A percentile compares a stretch with the other conserved stretches of the same genome.
These are phyloP conservation scores for Cephus spinipes DNA, from an alignment of 2,888 invertebrate species.

Conservation along the genomic window DNA sequence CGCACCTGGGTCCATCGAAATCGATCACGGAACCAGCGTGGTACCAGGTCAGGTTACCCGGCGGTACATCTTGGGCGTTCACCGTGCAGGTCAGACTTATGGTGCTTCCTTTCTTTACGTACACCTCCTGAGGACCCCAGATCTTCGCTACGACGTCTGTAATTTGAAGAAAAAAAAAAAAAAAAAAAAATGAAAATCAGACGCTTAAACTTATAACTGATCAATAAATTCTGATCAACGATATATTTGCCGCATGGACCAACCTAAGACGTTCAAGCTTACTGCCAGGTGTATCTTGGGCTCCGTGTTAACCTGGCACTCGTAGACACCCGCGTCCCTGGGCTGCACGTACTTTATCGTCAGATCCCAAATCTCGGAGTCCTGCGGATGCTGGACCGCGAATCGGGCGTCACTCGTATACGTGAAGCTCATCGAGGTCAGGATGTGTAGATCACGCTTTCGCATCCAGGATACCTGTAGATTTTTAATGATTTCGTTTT, in stretches of 20 bases:
- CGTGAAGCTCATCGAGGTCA: slow-evolving; percentile 75
- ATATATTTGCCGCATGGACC: slow-evolving; percentile 35
- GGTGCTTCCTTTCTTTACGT: slow-evolving; percentile 68
- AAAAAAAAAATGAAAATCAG: not conserved
- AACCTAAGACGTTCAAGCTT: slow-evolving; percentile 83
- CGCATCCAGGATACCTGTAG: slow-evolving; percentile 77
- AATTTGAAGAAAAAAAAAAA: slow-evolving; percentile 12
- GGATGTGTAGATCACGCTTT: slow-evolving; percentile 71
- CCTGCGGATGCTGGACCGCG: slow-evolving; percentile 75
- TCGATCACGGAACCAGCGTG: slow-evolving; percentile 84
- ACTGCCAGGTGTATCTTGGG: slow-evolving; percentile 89
- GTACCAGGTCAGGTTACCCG: slow-evolving; percentile 86
- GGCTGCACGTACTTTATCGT: slow-evolving; percentile 71
- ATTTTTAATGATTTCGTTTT: slow-evolving; percentile 6
- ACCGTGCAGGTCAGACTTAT: slow-evolving; percentile 69
- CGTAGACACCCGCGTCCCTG: slow-evolving; percentile 75
- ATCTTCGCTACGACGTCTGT: slow-evolving; percentile 69
- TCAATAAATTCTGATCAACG: not conserved
- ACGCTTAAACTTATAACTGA: too few relatives aligned
- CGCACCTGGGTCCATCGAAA: slow-evolving; percentile 75
- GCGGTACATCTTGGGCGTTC: slow-evolving; percentile 71
- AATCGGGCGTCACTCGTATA: slow-evolving; percentile 78
- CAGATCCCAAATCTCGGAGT: slow-evolving; percentile 75
- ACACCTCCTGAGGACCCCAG: slow-evolving; percentile 67
- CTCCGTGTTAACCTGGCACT: slow-evolving; percentile 90